These are phyloP conservation scores for Trisateles emortualis DNA, from an alignment of 2,888 invertebrate genomes.

Conservation along the genomic window DNA sequence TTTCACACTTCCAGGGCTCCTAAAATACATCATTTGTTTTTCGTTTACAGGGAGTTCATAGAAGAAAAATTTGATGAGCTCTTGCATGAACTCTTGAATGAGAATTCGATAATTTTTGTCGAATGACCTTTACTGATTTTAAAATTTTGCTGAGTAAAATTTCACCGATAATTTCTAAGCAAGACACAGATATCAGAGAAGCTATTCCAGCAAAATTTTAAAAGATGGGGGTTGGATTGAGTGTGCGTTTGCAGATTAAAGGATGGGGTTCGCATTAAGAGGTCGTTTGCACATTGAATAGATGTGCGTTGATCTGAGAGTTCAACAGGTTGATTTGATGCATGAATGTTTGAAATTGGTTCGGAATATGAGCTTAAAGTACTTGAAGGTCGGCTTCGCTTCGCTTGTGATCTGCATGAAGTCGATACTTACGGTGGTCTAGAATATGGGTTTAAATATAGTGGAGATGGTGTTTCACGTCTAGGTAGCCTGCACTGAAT, in stretches of 20 bases:
- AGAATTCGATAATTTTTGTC: conserved; percentile 47
- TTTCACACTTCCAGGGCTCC: conserved; percentile 28
- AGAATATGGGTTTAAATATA: conserved; percentile 13
- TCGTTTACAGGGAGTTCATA: conserved; percentile 22
- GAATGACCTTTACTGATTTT: conserved; percentile 49
- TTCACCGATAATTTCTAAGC: conserved; percentile 47
- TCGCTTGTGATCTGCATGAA: conserved; percentile 26
- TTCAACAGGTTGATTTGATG: conserved; percentile 36
- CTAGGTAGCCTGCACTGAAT: conserved; percentile 12
- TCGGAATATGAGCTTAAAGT: conserved; percentile 34
- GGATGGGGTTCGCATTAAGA: conserved; percentile 23
- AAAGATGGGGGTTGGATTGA: conserved; percentile 20
- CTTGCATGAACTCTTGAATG: conserved; percentile 45
- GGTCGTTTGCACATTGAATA: conserved; percentile 27
- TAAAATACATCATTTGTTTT: conserved; percentile 25
- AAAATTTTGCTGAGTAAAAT: conserved; percentile 46
- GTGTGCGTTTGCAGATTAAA: conserved; percentile 23
- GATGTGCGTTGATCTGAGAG: conserved; percentile 26
- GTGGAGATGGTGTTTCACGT: conserved; percentile 19
- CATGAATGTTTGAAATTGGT: conserved; percentile 28
- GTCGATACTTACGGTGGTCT: conserved; percentile 18
- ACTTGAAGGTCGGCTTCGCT: conserved; percentile 31
- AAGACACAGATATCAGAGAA: conserved; percentile 34
- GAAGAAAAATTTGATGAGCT: conserved; percentile 43
- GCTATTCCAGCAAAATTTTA: conserved; percentile 38